Conservation (phyloP, 2,888 invertebrate species). For the Habroteleia sp. region DNA sequence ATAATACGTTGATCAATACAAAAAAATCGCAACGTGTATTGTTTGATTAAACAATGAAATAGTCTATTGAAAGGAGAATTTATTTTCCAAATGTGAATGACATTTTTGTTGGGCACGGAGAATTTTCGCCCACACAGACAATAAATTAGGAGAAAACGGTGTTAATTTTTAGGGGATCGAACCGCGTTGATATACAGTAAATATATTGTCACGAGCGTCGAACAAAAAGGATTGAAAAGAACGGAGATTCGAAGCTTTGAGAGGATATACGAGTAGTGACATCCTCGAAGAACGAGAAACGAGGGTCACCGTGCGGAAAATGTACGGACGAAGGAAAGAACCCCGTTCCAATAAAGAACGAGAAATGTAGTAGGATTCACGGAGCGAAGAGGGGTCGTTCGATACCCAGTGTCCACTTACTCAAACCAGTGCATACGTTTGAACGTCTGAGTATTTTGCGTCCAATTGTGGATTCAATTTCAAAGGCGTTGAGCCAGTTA, state of each 20-base stretch:
- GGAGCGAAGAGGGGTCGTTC: conserved; percentile 36
- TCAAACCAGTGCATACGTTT: conserved; percentile 76
- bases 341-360: conserved; percentile 38
- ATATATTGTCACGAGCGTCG: conserved; percentile 53
- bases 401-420: conserved; percentile 69
- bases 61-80: too few relatives aligned
- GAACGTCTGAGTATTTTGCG: conserved; percentile 67
- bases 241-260: conserved; percentile 22
- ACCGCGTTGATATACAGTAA: conserved; percentile 45
- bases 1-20: too few relatives aligned
- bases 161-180: conserved; percentile 59
- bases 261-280: conserved; percentile 9
- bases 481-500: conserved; percentile 70
- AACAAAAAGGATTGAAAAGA: conserved; percentile 57
- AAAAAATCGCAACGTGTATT: too few relatives aligned
- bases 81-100: too few relatives aligned
- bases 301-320: conserved; percentile 15
- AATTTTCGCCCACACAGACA: conserved; percentile 42
- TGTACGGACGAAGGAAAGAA: conserved; percentile 26
- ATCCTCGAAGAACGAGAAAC: too few relatives aligned
- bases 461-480: conserved; percentile 77
- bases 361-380: not conserved
- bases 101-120: conserved; percentile 3
- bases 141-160: conserved; percentile 47
- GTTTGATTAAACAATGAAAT: too few relatives aligned